Percentiles rank a stretch among this genome's conserved stretches.
Evolutionary conservation across 2,797 vertebrate species (phyloP).

Genomic region (Enteromius thamalakanensis): DNA sequence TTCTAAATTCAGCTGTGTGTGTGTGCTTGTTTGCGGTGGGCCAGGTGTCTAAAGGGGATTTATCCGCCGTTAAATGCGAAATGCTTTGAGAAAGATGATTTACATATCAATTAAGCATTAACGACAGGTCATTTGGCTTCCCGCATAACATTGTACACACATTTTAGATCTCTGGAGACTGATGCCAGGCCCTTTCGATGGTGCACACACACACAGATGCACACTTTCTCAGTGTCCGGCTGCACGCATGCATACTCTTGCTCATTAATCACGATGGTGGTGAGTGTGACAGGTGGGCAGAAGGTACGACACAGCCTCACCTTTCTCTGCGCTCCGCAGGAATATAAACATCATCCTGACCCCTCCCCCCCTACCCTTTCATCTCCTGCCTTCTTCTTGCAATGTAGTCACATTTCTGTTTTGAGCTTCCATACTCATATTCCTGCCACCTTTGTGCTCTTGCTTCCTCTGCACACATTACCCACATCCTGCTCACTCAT

Average conservation of each 20-base stretch:
- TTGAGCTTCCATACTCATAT: not conserved
- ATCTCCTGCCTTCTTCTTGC: not conserved
- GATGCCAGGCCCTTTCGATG: not conserved
- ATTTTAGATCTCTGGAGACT: slow-evolving; percentile 21
- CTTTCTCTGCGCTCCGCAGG: slow-evolving; percentile 55
- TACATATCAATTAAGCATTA: slow-evolving; percentile 43
- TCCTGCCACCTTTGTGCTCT: not conserved
- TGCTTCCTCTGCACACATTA: not conserved
- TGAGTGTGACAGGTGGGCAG: slow-evolving; percentile 67
- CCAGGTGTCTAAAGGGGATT: slow-evolving; percentile 29
- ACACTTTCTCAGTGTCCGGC: slow-evolving; percentile 33
- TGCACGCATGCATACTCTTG: slow-evolving; percentile 48
- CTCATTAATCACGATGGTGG: slow-evolving; percentile 71
- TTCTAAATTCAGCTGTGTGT: slow-evolving; percentile 24
- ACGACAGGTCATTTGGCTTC: slow-evolving; percentile 25
- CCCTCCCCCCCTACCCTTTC: not conserved
- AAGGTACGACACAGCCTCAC: slow-evolving; percentile 64
- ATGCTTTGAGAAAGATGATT: slow-evolving; percentile 35
- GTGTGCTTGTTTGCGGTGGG: slow-evolving; percentile 28
- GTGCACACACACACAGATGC: slow-evolving; percentile 9
- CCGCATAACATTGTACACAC: slow-evolving; percentile 18
- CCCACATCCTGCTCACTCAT: not conserved
- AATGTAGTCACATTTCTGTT: not conserved
- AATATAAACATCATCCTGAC: slow-evolving; percentile 62
- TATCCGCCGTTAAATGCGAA: slow-evolving; percentile 4